Evolutionary conservation across 2,113 vertebrate species (phyloP), one percentile per base, ranked within the genome.

Genomic region (Cynopterus brachyotis): DNA sequence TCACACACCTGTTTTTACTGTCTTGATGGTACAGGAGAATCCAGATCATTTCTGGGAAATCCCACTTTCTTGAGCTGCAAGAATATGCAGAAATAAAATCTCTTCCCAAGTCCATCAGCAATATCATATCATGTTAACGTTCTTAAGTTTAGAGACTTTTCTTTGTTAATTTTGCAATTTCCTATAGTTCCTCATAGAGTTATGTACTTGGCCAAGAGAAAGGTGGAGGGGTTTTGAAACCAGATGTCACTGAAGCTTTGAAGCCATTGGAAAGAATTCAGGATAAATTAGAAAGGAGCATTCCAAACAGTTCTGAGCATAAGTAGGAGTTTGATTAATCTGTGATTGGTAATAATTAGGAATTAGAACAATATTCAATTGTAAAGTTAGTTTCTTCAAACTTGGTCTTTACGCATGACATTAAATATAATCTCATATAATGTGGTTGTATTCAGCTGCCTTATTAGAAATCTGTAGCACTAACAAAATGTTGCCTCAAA

Each of bases 311-410:
- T 9, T 90, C 53, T 66, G 57, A 88, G 47, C 62, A 79, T 84
- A 96, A 45, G n/a, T 64, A 83, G 13, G 57, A 55, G 12, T 96
- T 64, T 53, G 35, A 75, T 72, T 94, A 69, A 57, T 66, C 22
- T 57, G 12, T 60, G 28, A 88, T n/a, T 91, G 70, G 72, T 91
- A 84, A 94, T 37, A 70, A 64, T 86, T 60, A 55, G 35, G 24
- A 93, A 95, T 66, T 62, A 47, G 15, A 83, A 80, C 66, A 92
- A 90, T 75, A 70, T 67, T 28, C 78, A 96, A 84, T 86, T 64
- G 5, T 73, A 70, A 94, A 50, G 32, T 90, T 78, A 62, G 4
- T 94, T 87, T 94, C 53, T 92, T 92, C 42, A 92, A 64, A 94
- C 30, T 91, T 76, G 24, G 19, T 76, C 16, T 94, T 92, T 87